Conservation (phyloP, 1,140 invertebrate species). For the Orussus abietinus region DNA sequence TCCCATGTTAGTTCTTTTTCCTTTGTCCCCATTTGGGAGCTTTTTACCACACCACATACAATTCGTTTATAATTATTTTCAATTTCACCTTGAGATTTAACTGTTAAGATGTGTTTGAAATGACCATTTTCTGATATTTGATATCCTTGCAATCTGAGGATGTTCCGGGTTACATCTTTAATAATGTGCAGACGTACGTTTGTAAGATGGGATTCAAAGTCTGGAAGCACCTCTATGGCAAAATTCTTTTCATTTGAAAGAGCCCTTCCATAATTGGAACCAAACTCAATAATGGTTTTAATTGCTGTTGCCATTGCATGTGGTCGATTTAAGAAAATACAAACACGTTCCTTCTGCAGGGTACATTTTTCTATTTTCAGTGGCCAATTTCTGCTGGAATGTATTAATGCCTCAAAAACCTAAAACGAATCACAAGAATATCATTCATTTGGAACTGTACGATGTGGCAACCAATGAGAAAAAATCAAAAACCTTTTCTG, state of each 20-base stretch:
- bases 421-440: slow-evolving; percentile 18
- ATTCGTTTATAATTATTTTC: slow-evolving; percentile 27
- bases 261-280: slow-evolving; percentile 26
- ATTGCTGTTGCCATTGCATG: slow-evolving; percentile 22
- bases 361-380: slow-evolving; percentile 26
- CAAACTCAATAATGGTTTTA: slow-evolving; percentile 19
- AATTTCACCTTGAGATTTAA: slow-evolving; percentile 44
- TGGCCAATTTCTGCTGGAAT: slow-evolving; percentile 27
- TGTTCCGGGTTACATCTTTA: slow-evolving; percentile 39
- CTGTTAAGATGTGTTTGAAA: slow-evolving; percentile 44
- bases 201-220: slow-evolving; percentile 37
- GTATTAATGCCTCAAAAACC: slow-evolving; percentile 26
- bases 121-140: slow-evolving; percentile 21
- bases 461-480: slow-evolving; percentile 3
- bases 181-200: slow-evolving; percentile 42
- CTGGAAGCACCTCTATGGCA: slow-evolving; percentile 23
- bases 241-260: slow-evolving; percentile 14
- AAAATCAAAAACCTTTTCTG: slow-evolving; percentile 24
- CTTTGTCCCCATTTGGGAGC: slow-evolving; percentile 47
- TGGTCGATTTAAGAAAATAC: slow-evolving; percentile 33
- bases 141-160: slow-evolving; percentile 37
- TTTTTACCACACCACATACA: slow-evolving; percentile 54
- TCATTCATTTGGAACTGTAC: slow-evolving; percentile 5
- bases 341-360: slow-evolving; percentile 27
- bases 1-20: slow-evolving; percentile 44